Percentiles rank a stretch among this genome's conserved stretches.
phyloP scores from a whole-genome alignment of 1,140 invertebrate genomes.

The Gryon sp. region DNA sequence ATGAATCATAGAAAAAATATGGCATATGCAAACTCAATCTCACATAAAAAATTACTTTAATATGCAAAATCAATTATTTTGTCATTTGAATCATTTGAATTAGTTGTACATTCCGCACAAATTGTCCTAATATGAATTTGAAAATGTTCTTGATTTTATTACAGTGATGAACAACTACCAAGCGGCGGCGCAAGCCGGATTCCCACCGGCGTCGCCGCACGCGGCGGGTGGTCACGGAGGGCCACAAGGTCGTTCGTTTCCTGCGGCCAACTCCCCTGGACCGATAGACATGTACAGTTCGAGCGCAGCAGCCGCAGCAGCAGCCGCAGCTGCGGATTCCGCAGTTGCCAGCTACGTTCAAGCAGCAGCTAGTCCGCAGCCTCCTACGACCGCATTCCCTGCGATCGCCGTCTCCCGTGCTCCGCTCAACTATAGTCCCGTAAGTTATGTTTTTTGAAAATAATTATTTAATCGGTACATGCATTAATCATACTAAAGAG shows the following conservation, averaged over 20 bases:
- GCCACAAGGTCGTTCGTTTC: constrained; percentile 87
- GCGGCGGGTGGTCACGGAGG: constrained; percentile 81
- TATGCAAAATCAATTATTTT: not conserved
- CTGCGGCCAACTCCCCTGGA: constrained; percentile 91
- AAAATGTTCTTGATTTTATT: constrained; percentile 71
- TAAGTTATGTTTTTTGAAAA: constrained; percentile 79
- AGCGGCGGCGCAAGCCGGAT: constrained; percentile 88
- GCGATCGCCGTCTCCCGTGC: constrained; percentile 93
- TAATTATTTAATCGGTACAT: not conserved
- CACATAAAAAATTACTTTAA: too few species aligned
- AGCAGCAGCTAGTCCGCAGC: constrained; percentile 92
- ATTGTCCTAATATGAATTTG: constrained; percentile 5
- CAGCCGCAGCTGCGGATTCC: constrained; percentile 78
- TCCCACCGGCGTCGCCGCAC: constrained; percentile 84
- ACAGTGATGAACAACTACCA: constrained; percentile 97
- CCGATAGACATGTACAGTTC: constrained; percentile 94
- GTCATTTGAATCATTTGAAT: constrained; percentile 14
- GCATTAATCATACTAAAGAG: not conserved
- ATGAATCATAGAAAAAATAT: too few species aligned
- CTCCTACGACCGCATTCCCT: constrained; percentile 89
- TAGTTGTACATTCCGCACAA: not conserved
- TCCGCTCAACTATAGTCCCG: constrained; percentile 93
- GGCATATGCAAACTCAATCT: too few species aligned
- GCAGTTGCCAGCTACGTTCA: constrained; percentile 92
- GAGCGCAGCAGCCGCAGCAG: constrained; percentile 85